Evolutionary conservation across 2,888 invertebrate species (phyloP).

Genomic region (Caenorhabditis plicata): DNA sequence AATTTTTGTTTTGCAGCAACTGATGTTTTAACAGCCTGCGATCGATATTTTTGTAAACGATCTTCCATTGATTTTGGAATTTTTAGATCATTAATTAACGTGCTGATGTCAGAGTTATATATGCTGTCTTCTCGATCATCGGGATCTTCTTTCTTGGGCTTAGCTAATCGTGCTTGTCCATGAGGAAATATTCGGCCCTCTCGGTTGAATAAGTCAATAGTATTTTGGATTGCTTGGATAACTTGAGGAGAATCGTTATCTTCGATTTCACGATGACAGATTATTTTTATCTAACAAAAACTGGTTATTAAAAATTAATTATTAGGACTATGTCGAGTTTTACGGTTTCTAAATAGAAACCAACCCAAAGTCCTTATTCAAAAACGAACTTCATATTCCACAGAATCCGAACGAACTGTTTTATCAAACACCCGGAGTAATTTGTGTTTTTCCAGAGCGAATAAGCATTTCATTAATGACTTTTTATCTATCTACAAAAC

Average conservation of each 20-base stretch:
- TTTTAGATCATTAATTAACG: conserved; percentile 12
- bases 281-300: conserved; percentile 31
- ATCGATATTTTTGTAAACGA: conserved; percentile 14
- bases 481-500: conserved; percentile 60
- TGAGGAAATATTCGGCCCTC: conserved; percentile 60
- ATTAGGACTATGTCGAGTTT: too few relatives aligned
- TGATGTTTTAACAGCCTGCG: conserved; percentile 6
- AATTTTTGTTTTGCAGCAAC: neutral
- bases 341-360: neutral
- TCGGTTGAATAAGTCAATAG: conserved; percentile 45
- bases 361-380: neutral
- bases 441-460: conserved; percentile 41
- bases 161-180: conserved; percentile 53
- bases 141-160: too few relatives aligned
- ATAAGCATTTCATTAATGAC: conserved; percentile 54
- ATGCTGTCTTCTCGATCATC: too few relatives aligned
- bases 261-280: conserved; percentile 39
- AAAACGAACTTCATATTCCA: conserved; percentile 25
- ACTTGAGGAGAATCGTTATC: conserved; percentile 36
- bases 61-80: conserved; percentile 5
- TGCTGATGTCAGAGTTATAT: too few relatives aligned
- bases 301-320: neutral
- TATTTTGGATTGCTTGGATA: conserved; percentile 37
- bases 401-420: conserved; percentile 21
- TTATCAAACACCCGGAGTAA: conserved; percentile 35